These are phyloP conservation scores for Rhabdophis nuchalis DNA, from an alignment of 2,797 vertebrate species.

Conservation along the genomic window DNA sequence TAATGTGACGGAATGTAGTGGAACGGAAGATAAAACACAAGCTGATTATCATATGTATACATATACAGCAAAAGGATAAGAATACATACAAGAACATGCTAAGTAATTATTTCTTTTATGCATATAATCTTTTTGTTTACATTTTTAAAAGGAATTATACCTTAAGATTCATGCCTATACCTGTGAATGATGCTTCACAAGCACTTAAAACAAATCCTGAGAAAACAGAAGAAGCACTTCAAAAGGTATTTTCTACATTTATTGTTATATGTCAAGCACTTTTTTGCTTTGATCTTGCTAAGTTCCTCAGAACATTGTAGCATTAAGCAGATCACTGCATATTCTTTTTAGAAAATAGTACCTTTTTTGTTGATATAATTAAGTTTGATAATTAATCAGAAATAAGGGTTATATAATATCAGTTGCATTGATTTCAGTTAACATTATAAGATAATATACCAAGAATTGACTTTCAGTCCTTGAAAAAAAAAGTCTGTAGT, in stretches of 20 bases:
- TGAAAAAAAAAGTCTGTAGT: background rate
- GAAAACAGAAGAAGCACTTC: conserved; percentile 93
- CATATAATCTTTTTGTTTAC: background rate
- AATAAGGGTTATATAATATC: background rate
- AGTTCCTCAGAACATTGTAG: background rate
- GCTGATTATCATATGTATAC: background rate
- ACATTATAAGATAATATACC: background rate
- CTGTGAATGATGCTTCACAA: conserved; percentile 95
- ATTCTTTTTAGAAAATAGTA: background rate
- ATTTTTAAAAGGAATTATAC: conserved; percentile 85
- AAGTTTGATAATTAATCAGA: background rate
- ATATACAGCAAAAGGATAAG: background rate
- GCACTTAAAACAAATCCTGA: conserved; percentile 94
- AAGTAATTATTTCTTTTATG: background rate
- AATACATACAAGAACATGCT: background rate
- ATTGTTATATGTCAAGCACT: background rate
- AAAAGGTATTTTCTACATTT: conserved; percentile 79
- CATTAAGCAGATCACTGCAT: background rate
- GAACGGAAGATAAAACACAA: background rate
- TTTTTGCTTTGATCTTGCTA: background rate
- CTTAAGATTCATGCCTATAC: conserved; percentile 95
- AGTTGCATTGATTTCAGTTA: background rate
- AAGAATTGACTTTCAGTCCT: background rate
- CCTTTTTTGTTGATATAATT: background rate
- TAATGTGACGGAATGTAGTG: background rate